These are phyloP conservation scores for Sebastes cheni DNA, from an alignment of 2,797 vertebrate species.

Conservation along the genomic window DNA sequence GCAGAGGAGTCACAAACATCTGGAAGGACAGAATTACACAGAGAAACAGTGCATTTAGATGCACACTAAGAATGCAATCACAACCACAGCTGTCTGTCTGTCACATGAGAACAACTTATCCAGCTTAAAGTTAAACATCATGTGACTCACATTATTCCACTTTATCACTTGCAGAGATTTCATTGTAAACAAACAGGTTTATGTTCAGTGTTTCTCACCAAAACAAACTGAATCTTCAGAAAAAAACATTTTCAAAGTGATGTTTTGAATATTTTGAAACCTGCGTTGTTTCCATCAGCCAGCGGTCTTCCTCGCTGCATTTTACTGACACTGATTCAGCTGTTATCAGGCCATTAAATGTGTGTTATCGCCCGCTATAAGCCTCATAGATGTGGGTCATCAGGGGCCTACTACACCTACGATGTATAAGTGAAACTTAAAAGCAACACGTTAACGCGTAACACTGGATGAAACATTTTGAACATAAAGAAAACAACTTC, in stretches of 20 bases:
- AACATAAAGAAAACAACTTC: too few relatives aligned
- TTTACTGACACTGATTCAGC: too few relatives aligned
- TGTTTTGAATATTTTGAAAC: background rate
- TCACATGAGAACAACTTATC: background rate
- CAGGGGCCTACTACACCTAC: too few relatives aligned
- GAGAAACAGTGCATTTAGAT: conserved; percentile 28
- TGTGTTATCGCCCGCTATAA: too few relatives aligned
- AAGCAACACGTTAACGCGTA: too few relatives aligned
- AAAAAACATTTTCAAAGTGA: background rate
- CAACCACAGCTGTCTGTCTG: background rate
- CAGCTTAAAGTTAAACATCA: background rate
- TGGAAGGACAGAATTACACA: conserved; percentile 54
- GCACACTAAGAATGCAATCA: conserved; percentile 9
- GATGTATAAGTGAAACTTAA: too few relatives aligned
- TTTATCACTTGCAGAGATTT: background rate
- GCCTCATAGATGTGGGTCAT: too few relatives aligned
- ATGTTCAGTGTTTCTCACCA: conserved; percentile 6
- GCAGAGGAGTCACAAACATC: conserved; percentile 48
- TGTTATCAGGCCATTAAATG: too few relatives aligned
- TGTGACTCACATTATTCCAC: background rate
- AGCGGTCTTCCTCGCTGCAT: background rate
- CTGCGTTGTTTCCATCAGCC: background rate
- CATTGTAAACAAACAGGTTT: background rate
- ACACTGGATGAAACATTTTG: too few relatives aligned
- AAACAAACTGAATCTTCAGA: background rate